phyloP scores from a whole-genome alignment of 2,888 invertebrate species.

The Calameuta idolon region DNA sequence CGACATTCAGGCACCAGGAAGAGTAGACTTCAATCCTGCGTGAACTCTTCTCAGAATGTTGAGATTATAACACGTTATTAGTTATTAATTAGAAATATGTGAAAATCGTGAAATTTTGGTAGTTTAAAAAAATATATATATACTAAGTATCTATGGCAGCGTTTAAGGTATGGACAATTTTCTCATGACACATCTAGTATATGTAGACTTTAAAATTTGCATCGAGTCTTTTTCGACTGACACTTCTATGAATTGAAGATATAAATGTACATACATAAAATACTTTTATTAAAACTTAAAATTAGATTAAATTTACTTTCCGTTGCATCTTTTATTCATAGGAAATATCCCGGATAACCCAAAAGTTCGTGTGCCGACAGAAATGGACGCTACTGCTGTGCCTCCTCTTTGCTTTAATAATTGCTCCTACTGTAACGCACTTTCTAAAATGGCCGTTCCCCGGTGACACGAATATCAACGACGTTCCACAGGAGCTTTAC shows the following conservation, averaged over 20 bases:
- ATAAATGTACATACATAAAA: no score
- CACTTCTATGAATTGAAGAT: not conserved
- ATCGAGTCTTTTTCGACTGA: not conserved
- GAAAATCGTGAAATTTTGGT: not conserved
- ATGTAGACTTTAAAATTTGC: not conserved
- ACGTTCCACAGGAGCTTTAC: slow-evolving; percentile 20
- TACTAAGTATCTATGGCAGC: not conserved
- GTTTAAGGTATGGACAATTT: not conserved
- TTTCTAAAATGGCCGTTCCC: not conserved
- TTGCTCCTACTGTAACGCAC: not conserved
- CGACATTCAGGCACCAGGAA: not conserved
- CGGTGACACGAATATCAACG: slow-evolving; percentile 16
- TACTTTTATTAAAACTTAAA: no score
- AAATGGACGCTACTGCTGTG: slow-evolving; percentile 16
- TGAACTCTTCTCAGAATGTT: not conserved
- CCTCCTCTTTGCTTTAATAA: slow-evolving; percentile 3
- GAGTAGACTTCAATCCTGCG: not conserved
- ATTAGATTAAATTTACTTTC: not conserved
- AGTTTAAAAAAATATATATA: not conserved
- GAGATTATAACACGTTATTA: not conserved
- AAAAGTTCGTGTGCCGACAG: slow-evolving; percentile 15
- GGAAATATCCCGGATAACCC: not conserved
- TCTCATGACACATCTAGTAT: not conserved
- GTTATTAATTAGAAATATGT: not conserved
- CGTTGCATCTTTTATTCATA: not conserved